phyloP scores from a whole-genome alignment of 92 coral and sea anemone species.

The Ricordea florida region DNA sequence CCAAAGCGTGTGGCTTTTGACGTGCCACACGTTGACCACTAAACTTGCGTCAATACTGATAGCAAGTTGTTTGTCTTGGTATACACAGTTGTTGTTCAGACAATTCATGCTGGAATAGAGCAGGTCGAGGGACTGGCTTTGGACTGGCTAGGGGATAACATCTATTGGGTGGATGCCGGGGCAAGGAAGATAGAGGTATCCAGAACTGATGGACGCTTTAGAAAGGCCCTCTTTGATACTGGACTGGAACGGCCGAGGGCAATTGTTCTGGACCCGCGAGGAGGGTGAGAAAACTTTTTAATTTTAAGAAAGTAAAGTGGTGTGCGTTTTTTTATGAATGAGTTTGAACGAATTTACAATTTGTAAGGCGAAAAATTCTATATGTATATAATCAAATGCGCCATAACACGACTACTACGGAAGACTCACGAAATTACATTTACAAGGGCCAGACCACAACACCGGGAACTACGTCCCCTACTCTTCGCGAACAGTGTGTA shows the following conservation, averaged over 20 bases:
- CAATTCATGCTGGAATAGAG: slow-evolving; percentile 63
- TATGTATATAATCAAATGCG: too few species aligned
- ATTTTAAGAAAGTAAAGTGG: not conserved
- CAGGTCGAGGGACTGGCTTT: slow-evolving; percentile 94
- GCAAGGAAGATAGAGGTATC: slow-evolving; percentile 92
- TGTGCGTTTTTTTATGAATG: not conserved
- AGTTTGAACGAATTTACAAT: not conserved
- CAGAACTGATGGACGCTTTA: slow-evolving; percentile 83
- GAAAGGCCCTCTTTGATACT: slow-evolving; percentile 60
- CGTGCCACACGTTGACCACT: too few species aligned
- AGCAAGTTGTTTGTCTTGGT: too few species aligned
- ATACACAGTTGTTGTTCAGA: too few species aligned
- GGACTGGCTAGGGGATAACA: slow-evolving; percentile 90
- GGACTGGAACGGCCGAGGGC: slow-evolving; percentile 91
- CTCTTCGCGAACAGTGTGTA: too few species aligned
- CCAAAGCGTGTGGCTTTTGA: too few species aligned
- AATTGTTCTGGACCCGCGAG: slow-evolving; percentile 72
- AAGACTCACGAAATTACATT: too few species aligned
- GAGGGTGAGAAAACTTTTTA: slow-evolving; percentile 54
- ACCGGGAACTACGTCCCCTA: too few species aligned
- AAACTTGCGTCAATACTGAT: too few species aligned
- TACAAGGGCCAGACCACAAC: too few species aligned
- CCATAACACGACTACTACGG: too few species aligned
- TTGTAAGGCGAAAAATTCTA: too few species aligned
- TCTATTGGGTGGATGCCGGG: slow-evolving; percentile 96